These are phyloP conservation scores for Heliconius congener DNA, from an alignment of 1,140 invertebrate genomes.

Conservation along the genomic window DNA sequence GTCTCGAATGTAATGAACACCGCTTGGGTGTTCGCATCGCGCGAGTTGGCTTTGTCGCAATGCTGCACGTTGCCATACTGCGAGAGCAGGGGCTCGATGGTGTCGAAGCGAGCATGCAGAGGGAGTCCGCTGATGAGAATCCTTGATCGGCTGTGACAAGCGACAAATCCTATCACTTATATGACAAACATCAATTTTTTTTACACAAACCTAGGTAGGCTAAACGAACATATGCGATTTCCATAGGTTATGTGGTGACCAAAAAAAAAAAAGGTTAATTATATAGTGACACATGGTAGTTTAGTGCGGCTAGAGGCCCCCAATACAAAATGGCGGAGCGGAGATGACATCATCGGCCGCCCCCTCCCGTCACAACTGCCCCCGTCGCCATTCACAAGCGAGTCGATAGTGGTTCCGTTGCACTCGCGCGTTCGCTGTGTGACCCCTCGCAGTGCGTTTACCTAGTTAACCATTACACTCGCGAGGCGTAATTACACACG, in stretches of 20 bases:
- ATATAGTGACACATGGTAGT: neutral
- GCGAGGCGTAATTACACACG: conserved; percentile 9
- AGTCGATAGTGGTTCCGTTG: conserved; percentile 56
- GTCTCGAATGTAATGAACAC: conserved; percentile 94
- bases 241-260: neutral
- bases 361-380: conserved; percentile 38
- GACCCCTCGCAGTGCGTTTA: conserved; percentile 55
- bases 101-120: conserved; percentile 89
- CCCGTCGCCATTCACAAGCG: conserved; percentile 66
- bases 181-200: conserved; percentile 25
- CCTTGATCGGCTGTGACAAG: conserved; percentile 88
- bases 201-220: conserved; percentile 13
- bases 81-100: conserved; percentile 90
- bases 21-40: conserved; percentile 89
- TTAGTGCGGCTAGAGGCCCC: conserved; percentile 37
- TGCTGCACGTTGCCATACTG: conserved; percentile 91
- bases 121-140: conserved; percentile 94
- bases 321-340: conserved; percentile 72
- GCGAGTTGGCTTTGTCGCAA: conserved; percentile 91
- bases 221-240: neutral
- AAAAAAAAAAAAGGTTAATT: neutral
- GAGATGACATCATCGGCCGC: conserved; percentile 65
- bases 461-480: conserved; percentile 37
- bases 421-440: conserved; percentile 51
- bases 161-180: conserved; percentile 57